phyloP scores from a whole-genome alignment of 2,797 vertebrate genomes.

The Lycodopsis pacificus region DNA sequence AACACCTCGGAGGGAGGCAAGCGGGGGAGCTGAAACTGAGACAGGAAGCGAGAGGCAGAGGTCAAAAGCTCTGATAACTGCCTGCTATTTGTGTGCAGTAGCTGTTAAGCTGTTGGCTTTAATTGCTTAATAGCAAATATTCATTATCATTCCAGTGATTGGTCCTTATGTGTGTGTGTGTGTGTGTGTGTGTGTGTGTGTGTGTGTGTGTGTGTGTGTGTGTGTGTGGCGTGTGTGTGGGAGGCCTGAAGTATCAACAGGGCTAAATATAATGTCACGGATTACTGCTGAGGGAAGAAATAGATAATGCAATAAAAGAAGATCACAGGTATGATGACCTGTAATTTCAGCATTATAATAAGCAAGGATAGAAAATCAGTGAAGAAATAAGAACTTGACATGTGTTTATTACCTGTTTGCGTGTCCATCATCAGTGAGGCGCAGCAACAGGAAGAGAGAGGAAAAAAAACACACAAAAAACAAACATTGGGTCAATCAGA shows the following conservation, averaged over 20 bases:
- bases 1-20: conserved; percentile 23
- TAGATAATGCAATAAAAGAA: conserved; percentile 9
- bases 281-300: conserved; percentile 10
- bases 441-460: conserved; percentile 15
- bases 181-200: not conserved
- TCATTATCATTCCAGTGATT: conserved; percentile 54
- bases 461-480: not conserved
- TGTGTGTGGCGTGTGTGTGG: conserved; percentile 7
- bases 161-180: conserved; percentile 16
- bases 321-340: not conserved
- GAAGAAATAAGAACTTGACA: conserved; percentile 9
- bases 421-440: conserved; percentile 12
- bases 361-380: conserved; percentile 4
- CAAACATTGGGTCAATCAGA: conserved; percentile 2
- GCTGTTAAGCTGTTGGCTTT: conserved; percentile 29
- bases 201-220: conserved; percentile 5
- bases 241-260: conserved; percentile 31
- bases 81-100: conserved; percentile 32
- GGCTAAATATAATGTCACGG: conserved; percentile 17
- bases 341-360: not conserved
- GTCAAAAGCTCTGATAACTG: conserved; percentile 49
- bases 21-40: conserved; percentile 29
- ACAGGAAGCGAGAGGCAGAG: conserved; percentile 37
- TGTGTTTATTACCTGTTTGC: conserved; percentile 69
- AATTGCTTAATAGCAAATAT: conserved; percentile 52